These are phyloP conservation scores for Propsilocerus akamusi DNA, from an alignment of 1,140 invertebrate species.

Conservation along the genomic window DNA sequence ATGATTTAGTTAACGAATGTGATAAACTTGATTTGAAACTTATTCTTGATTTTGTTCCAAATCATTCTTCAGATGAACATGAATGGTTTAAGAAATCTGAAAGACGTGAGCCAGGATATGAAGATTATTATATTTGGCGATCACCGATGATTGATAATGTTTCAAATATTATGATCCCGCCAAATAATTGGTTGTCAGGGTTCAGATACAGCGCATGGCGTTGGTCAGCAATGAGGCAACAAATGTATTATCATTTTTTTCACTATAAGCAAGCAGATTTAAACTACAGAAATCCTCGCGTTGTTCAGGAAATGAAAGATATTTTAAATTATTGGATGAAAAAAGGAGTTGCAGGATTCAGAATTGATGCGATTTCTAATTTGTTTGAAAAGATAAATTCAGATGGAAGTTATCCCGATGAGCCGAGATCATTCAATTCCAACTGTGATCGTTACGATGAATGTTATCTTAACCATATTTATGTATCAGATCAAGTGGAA, in stretches of 20 bases:
- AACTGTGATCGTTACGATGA: slow-evolving; percentile 26
- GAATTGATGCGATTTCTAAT: slow-evolving; percentile 39
- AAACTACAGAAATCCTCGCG: slow-evolving; percentile 26
- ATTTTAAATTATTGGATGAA: slow-evolving; percentile 45
- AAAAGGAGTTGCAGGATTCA: slow-evolving; percentile 50
- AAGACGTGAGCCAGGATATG: slow-evolving; percentile 29
- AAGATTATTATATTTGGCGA: slow-evolving; percentile 56
- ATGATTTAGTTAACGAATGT: slow-evolving; percentile 30
- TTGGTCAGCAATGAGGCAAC: slow-evolving; percentile 19
- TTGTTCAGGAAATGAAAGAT: slow-evolving; percentile 24
- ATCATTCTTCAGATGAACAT: slow-evolving; percentile 53
- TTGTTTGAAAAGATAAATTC: slow-evolving; percentile 26
- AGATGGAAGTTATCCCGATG: not conserved
- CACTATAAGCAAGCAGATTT: slow-evolving; percentile 27
- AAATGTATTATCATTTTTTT: slow-evolving; percentile 30
- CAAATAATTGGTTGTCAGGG: slow-evolving; percentile 6
- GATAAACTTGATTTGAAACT: slow-evolving; percentile 37
- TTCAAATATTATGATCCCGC: slow-evolving; percentile 4
- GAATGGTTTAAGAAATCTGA: slow-evolving; percentile 51
- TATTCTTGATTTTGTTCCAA: slow-evolving; percentile 52
- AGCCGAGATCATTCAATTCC: slow-evolving; percentile 4
- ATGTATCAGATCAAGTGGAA: slow-evolving; percentile 38
- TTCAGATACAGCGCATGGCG: slow-evolving; percentile 17
- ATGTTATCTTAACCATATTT: slow-evolving; percentile 35
- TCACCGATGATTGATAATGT: slow-evolving; percentile 5